Conservation (phyloP, 2,888 invertebrate genomes). For the Netelia melanura region DNA sequence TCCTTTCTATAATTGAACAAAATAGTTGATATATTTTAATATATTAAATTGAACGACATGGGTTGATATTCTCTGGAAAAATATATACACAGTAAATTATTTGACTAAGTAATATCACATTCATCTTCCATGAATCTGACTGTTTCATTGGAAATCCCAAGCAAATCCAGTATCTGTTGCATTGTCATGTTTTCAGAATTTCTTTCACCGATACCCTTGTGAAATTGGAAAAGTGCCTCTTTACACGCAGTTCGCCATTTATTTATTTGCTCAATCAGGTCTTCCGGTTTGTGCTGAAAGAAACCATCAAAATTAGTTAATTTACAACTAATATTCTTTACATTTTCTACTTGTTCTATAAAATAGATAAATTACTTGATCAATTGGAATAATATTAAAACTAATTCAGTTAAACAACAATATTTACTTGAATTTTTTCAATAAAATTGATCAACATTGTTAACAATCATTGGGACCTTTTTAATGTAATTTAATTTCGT, state of each 20-base stretch:
- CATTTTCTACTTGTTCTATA: too few relatives aligned
- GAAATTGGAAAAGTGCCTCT: conserved; percentile 85
- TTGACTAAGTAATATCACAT: conserved; percentile 80
- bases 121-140: conserved; percentile 86
- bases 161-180: conserved; percentile 85
- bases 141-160: conserved; percentile 85
- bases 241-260: conserved; percentile 87
- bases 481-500: conserved; percentile 69
- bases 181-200: conserved; percentile 85
- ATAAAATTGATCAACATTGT: background rate
- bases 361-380: too few relatives aligned
- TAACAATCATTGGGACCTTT: conserved; percentile 68
- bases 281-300: conserved; percentile 85
- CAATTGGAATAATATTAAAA: too few relatives aligned
- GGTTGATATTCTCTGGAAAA: background rate
- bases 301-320: conserved; percentile 37
- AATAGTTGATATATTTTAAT: conserved; percentile 3
- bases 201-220: conserved; percentile 85
- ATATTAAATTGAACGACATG: background rate
- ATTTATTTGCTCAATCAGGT: conserved; percentile 85
- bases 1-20: background rate
- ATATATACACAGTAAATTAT: conserved; percentile 37
- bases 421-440: too few relatives aligned
- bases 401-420: too few relatives aligned
- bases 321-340: too few relatives aligned